Evolutionary conservation across 2,113 vertebrate genomes (phyloP).

Genomic region (Serinus canaria): DNA sequence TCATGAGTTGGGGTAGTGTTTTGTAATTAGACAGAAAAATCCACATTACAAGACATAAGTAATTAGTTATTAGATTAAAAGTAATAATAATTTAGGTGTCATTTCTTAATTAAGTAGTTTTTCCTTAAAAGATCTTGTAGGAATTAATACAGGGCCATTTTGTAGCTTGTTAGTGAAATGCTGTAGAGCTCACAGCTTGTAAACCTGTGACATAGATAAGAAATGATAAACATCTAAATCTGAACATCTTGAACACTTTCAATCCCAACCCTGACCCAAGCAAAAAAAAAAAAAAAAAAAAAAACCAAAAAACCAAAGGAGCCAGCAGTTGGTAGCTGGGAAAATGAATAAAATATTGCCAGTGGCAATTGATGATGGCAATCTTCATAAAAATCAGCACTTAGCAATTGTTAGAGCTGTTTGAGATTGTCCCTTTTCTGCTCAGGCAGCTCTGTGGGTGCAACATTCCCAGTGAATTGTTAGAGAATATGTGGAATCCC

Average conservation of each 20-base stretch:
- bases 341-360: background rate
- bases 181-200: background rate
- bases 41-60: background rate
- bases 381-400: background rate
- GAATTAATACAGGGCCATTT: background rate
- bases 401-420: rapidly evolving
- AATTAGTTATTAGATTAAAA: background rate
- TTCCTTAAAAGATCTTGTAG: background rate
- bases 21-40: background rate
- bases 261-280: background rate
- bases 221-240: background rate
- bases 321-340: background rate
- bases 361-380: background rate
- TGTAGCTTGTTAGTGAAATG: background rate
- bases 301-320: background rate
- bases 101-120: background rate
- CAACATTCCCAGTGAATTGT: background rate
- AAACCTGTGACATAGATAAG: background rate
- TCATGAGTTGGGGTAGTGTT: background rate
- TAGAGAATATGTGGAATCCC: background rate
- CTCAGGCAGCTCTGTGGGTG: background rate
- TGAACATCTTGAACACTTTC: background rate
- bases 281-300: background rate
- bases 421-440: background rate
- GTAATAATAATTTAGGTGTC: background rate